These are phyloP conservation scores for Corythoichthys intestinalis DNA, from an alignment of 2,113 vertebrate genomes.

Conservation along the genomic window DNA sequence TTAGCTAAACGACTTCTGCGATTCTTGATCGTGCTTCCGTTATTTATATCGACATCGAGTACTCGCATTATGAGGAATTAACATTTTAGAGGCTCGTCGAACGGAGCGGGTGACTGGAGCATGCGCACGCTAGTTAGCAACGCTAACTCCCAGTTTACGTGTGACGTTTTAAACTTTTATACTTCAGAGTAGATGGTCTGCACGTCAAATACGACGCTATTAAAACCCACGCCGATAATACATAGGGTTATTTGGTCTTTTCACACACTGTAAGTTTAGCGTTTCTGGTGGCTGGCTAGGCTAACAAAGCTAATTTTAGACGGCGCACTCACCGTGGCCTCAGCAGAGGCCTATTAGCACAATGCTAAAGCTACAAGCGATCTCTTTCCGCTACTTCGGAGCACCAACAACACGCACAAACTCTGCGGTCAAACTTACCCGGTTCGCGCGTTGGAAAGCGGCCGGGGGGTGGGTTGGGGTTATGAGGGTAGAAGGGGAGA, in stretches of 20 bases:
- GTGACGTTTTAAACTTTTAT: slow-evolving; percentile 3
- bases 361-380: slow-evolving; percentile 45
- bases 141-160: slow-evolving; percentile 30
- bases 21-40: not conserved
- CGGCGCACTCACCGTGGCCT: not conserved
- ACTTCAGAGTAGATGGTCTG: not conserved
- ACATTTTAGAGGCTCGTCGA: slow-evolving; percentile 14
- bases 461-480: slow-evolving; percentile 75
- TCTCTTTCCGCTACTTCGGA: slow-evolving; percentile 51
- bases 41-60: slow-evolving; percentile 1
- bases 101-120: slow-evolving; percentile 61
- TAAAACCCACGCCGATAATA: fast-evolving
- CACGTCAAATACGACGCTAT: fast-evolving
- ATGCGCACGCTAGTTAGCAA: slow-evolving; percentile 54
- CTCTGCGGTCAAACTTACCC: slow-evolving; percentile 55
- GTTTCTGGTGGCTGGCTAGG: slow-evolving; percentile 8
- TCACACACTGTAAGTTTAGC: not conserved
- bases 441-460: slow-evolving; percentile 43
- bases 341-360: slow-evolving; percentile 4
- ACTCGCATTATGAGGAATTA: slow-evolving; percentile 33
- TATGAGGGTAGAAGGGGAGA: slow-evolving; percentile 78
- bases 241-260: fast-evolving
- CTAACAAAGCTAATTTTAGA: slow-evolving; percentile 4
- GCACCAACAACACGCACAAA: slow-evolving; percentile 23
- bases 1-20: fast-evolving